phyloP scores from a whole-genome alignment of 2,888 invertebrate species.

The Eupithecia vulgata region DNA sequence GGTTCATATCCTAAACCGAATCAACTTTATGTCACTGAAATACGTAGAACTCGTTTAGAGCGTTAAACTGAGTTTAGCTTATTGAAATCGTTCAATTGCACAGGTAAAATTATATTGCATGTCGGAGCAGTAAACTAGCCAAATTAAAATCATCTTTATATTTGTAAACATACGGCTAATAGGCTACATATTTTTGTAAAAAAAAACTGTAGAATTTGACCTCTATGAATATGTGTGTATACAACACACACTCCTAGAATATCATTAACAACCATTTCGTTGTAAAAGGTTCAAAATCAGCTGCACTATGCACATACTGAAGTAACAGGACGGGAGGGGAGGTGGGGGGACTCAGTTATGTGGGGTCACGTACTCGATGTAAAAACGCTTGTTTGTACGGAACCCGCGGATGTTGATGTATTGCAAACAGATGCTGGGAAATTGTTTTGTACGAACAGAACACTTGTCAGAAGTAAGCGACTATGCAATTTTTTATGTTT shows the following conservation, averaged over 20 bases:
- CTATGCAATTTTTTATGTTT: not conserved
- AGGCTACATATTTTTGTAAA: too few relatives aligned
- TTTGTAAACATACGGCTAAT: too few relatives aligned
- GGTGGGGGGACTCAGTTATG: slow-evolving; percentile 41
- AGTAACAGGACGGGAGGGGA: not conserved
- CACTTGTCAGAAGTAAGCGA: not conserved
- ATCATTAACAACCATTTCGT: not conserved
- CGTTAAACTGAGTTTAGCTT: too few relatives aligned
- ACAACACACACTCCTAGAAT: not conserved
- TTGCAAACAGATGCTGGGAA: slow-evolving; percentile 27
- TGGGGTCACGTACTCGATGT: slow-evolving; percentile 42
- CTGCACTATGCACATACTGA: slow-evolving; percentile 23
- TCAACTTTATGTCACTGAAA: too few relatives aligned
- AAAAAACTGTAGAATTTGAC: too few relatives aligned
- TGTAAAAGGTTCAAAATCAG: not conserved
- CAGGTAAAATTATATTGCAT: too few relatives aligned
- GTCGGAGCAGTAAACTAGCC: too few relatives aligned
- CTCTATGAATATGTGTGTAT: too few relatives aligned
- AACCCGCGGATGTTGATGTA: slow-evolving; percentile 30
- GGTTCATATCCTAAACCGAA: too few relatives aligned
- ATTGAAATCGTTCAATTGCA: too few relatives aligned
- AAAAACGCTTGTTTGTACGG: slow-evolving; percentile 41
- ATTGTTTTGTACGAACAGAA: slow-evolving; percentile 21
- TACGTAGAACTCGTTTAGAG: too few relatives aligned
- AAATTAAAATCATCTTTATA: too few relatives aligned